phyloP scores from a whole-genome alignment of 2,113 vertebrate species.

The Brachyistius frenatus region DNA sequence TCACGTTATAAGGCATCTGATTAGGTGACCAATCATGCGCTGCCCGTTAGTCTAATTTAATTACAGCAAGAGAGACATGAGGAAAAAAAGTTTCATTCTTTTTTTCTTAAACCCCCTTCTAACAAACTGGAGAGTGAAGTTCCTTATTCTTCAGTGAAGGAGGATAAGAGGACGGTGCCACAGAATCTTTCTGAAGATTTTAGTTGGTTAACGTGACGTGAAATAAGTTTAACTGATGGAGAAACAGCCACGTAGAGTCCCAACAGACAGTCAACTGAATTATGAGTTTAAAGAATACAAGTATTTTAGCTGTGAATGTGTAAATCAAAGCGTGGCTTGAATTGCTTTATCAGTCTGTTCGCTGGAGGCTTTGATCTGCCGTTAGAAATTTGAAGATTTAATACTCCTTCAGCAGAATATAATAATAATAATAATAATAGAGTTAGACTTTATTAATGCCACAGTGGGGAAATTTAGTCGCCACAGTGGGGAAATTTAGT shows the following conservation, averaged over 20 bases:
- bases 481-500: no score
- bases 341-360: no score
- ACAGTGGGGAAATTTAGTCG: no score
- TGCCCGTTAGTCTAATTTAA: conserved; percentile 82
- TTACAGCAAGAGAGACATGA: conserved; percentile 74
- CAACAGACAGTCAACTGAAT: neutral
- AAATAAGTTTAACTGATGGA: conserved; percentile 11
- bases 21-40: conserved; percentile 79
- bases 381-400: no score
- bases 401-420: no score
- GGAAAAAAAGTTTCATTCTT: conserved; percentile 49
- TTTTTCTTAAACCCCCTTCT: conserved; percentile 27
- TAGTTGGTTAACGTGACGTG: conserved; percentile 45
- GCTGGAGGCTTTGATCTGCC: no score
- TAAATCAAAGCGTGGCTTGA: neutral
- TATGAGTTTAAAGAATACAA: neutral
- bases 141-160: conserved; percentile 16
- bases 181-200: conserved; percentile 33
- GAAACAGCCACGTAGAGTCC: neutral
- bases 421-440: no score
- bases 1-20: conserved; percentile 84
- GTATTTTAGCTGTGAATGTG: neutral
- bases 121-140: conserved; percentile 47
- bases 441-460: no score
- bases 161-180: conserved; percentile 4